Percentiles rank a stretch among this genome's conserved stretches.
phyloP scores from a whole-genome alignment of 2,888 invertebrate species.

The Cephus nigrinus region DNA sequence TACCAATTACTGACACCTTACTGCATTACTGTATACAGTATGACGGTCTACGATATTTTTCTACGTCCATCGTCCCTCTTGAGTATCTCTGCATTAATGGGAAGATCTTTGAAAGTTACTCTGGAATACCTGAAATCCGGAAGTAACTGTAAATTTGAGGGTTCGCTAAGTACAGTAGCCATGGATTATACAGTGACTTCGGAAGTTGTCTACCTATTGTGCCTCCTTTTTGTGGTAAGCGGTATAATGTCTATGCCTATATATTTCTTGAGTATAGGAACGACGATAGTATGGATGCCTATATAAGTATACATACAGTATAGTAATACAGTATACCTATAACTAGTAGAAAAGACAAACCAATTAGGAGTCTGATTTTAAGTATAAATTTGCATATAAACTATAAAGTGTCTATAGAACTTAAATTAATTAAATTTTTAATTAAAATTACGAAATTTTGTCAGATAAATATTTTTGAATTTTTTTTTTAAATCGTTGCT shows the following conservation, averaged over 20 bases:
- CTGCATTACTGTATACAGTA: background rate
- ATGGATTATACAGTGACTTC: background rate
- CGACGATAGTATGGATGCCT: background rate
- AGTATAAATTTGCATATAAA: background rate
- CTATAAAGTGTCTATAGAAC: background rate
- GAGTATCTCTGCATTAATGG: background rate
- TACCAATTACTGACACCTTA: background rate
- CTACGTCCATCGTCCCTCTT: background rate
- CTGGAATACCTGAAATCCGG: background rate
- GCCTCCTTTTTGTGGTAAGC: background rate
- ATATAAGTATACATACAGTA: background rate
- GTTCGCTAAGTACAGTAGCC: background rate
- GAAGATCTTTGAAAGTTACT: background rate
- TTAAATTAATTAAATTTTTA: background rate
- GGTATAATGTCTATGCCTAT: background rate
- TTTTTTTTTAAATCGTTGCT: background rate
- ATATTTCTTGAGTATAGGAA: background rate
- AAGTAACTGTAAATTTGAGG: background rate
- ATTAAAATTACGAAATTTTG: background rate
- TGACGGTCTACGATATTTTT: background rate
- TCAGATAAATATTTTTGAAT: background rate
- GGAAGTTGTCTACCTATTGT: background rate
- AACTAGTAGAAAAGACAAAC: background rate
- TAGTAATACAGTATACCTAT: background rate
- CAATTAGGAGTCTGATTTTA: background rate